A percentile compares a stretch with the other conserved stretches of the same genome.
These are phyloP conservation scores for Bergia puertoricense DNA, from an alignment of 92 coral and sea anemone genomes.

Conservation along the genomic window DNA sequence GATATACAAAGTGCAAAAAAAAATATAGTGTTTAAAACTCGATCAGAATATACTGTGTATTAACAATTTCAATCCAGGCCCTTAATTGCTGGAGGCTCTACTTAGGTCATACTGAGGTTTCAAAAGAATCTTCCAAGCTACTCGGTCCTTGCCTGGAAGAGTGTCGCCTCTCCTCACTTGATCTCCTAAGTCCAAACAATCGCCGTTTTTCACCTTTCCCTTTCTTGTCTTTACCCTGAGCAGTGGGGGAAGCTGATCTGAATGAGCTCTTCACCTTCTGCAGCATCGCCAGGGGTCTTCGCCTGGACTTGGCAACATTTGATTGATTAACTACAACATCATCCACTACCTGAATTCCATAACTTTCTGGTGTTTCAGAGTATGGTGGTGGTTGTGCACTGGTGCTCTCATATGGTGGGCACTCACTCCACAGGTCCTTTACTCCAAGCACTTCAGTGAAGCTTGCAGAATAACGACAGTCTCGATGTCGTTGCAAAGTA, in stretches of 20 bases:
- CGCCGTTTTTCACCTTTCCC: conserved; percentile 63
- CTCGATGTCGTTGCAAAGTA: conserved; percentile 28
- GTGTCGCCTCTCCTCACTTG: conserved; percentile 36
- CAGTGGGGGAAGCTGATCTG: conserved; percentile 53
- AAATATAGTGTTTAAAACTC: too few relatives aligned
- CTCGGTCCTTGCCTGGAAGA: conserved; percentile 26
- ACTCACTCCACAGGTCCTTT: conserved; percentile 75
- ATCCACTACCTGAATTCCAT: conserved; percentile 67
- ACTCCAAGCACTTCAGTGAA: conserved; percentile 70
- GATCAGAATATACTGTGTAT: too few relatives aligned
- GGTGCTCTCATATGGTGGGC: conserved; percentile 84
- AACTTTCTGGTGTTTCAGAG: conserved; percentile 63
- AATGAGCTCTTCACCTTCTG: conserved; percentile 75
- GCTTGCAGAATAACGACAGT: conserved; percentile 84
- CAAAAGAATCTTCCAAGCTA: conserved; percentile 46
- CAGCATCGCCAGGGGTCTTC: conserved; percentile 75
- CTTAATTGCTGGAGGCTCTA: neutral
- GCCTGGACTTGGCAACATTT: conserved; percentile 55
- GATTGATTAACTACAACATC: conserved; percentile 72
- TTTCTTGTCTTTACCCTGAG: conserved; percentile 49
- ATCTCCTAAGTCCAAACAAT: conserved; percentile 67
- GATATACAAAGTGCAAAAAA: too few relatives aligned
- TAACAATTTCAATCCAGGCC: too few relatives aligned
- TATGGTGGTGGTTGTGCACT: conserved; percentile 83
- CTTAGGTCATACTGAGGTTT: conserved; percentile 43